phyloP scores from a whole-genome alignment of 2,113 vertebrate genomes.

The Albula glossodonta region DNA sequence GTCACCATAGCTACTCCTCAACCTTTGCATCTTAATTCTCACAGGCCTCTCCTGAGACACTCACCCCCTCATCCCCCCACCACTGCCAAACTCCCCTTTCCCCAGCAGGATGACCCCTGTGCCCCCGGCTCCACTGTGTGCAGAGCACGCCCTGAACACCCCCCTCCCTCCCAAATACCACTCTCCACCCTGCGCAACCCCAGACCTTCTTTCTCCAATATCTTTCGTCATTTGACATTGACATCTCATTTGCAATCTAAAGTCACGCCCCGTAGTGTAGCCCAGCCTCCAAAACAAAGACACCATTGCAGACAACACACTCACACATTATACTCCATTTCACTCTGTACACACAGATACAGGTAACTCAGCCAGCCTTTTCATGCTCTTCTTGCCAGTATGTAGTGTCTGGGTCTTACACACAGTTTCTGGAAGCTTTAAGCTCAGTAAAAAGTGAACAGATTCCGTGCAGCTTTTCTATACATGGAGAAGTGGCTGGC shows the following conservation, averaged over 20 bases:
- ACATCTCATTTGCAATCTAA: slow-evolving; percentile 35
- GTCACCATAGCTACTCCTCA: slow-evolving; percentile 46
- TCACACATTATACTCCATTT: neutral
- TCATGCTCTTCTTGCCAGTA: too few species aligned
- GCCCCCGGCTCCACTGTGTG: slow-evolving; percentile 16
- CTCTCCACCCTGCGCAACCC: slow-evolving; percentile 25
- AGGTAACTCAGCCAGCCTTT: too few species aligned
- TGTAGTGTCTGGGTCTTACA: too few species aligned
- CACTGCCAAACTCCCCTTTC: slow-evolving; percentile 6
- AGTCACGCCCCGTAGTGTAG: slow-evolving; percentile 33
- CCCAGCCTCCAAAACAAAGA: slow-evolving; percentile 31
- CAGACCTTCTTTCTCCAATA: neutral
- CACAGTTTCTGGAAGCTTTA: too few species aligned
- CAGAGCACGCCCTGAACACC: slow-evolving; percentile 17
- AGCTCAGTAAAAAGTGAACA: too few species aligned
- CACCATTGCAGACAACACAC: slow-evolving; percentile 1
- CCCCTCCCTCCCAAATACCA: slow-evolving; percentile 8
- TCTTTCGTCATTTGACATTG: slow-evolving; percentile 19
- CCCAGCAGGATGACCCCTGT: slow-evolving; percentile 36
- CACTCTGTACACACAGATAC: neutral
- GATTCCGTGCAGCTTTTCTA: too few species aligned
- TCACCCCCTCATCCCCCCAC: slow-evolving; percentile 7
- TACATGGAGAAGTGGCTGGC: too few species aligned
- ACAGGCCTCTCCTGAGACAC: slow-evolving; percentile 33
- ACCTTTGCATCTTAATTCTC: slow-evolving; percentile 45